Conservation (phyloP, 2,888 invertebrate genomes). For the Sympetrum striolatum region DNA sequence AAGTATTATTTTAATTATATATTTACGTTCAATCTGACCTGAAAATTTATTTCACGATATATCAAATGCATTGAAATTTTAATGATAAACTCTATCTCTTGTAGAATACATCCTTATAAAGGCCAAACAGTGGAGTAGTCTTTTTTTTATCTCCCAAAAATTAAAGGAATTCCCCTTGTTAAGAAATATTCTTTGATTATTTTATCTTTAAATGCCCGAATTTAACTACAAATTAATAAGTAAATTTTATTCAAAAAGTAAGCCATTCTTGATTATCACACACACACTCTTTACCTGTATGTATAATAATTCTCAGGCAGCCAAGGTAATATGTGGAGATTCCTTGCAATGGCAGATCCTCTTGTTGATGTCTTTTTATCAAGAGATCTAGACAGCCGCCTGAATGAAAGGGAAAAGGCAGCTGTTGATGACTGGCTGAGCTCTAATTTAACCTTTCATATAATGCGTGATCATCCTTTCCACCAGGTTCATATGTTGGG, state of each 20-base stretch:
- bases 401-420: slow-evolving; percentile 48
- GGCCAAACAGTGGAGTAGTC: too few relatives aligned
- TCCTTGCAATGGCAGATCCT: slow-evolving; percentile 48
- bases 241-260: background rate
- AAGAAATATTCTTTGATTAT: too few relatives aligned
- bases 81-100: too few relatives aligned
- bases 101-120: too few relatives aligned
- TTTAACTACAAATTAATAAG: background rate
- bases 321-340: slow-evolving; percentile 46
- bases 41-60: too few relatives aligned
- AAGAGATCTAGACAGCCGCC: slow-evolving; percentile 49
- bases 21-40: too few relatives aligned
- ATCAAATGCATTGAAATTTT: too few relatives aligned
- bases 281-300: background rate
- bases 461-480: slow-evolving; percentile 50
- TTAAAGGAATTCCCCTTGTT: too few relatives aligned
- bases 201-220: background rate
- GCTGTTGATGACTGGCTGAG: slow-evolving; percentile 50
- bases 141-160: too few relatives aligned
- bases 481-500: slow-evolving; percentile 45
- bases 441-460: slow-evolving; percentile 48
- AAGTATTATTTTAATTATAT: too few relatives aligned
- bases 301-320: slow-evolving; percentile 11
- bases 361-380: slow-evolving; percentile 49
- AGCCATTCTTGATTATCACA: background rate